These are phyloP conservation scores for Fregetta grallaria DNA, from an alignment of 2,113 vertebrate species.

Conservation along the genomic window DNA sequence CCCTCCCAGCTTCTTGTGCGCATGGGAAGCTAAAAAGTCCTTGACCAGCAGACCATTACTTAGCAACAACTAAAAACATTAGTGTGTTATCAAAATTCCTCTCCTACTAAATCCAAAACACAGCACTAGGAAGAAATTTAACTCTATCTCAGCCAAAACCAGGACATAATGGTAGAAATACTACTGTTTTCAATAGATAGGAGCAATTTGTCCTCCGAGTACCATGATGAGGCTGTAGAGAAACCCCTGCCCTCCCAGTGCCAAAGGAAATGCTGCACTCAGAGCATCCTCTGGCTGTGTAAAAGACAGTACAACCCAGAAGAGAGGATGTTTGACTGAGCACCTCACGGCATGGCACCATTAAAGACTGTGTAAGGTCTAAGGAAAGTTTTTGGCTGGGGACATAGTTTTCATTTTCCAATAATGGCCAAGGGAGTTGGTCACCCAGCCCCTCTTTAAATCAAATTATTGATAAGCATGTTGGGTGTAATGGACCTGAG, in stretches of 20 bases:
- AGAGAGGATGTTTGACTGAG: neutral
- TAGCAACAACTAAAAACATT: too few species aligned
- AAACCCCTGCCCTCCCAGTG: neutral
- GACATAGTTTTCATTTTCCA: neutral
- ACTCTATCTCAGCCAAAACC: too few species aligned
- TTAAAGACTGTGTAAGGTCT: neutral
- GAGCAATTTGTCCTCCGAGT: neutral
- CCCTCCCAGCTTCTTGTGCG: too few species aligned
- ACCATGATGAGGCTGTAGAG: neutral
- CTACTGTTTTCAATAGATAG: neutral
- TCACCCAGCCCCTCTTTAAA: neutral
- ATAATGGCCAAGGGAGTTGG: neutral
- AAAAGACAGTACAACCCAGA: neutral
- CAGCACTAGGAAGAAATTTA: too few species aligned
- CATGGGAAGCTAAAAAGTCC: too few species aligned
- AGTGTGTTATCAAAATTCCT: too few species aligned
- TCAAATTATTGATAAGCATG: neutral
- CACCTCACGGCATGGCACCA: neutral
- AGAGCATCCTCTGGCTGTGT: neutral
- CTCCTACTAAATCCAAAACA: too few species aligned
- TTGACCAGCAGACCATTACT: too few species aligned
- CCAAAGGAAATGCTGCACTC: neutral
- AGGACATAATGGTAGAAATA: neutral
- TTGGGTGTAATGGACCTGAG: neutral
- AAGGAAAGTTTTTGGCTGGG: neutral